Base-by-base conservation (phyloP, 2,797 vertebrate species). In the Falco biarmicus region DNA sequence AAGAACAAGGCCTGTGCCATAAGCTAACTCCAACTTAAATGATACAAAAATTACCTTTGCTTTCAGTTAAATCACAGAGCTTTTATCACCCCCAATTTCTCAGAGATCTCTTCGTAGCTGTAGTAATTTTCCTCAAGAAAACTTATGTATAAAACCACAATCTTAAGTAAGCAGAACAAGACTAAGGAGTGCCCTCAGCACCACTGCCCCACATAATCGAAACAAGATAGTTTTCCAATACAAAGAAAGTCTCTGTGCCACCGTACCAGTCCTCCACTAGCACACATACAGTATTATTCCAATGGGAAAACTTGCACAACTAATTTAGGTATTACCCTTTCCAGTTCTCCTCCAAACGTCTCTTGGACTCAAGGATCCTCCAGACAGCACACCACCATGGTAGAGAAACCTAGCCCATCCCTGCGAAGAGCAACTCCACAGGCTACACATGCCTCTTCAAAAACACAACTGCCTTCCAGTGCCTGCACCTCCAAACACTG, bases 131-230 rank as follows among this genome's bases (percentile, higher is more conserved):
- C n/a, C 76, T 75, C 48, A 54, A 48, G 63, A 73, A 83, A 94
- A 61, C 8, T 8, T 31, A 32, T 26, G 11, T 10, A 45, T 28
- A 48, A 69, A 77, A 18, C 1, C 31, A 53, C 34, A 60, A 22
- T 16, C 8, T 43, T 15, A 57, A 0, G 0, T 17, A 47, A n/a
- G 32, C 22, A 74, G 39, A 60, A 37, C 29, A 70, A 13, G 63
- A 26, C 29, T 13, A 34, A 85, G 41, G 25, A 61, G 31, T 18
- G 22, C 9, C 34, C 57, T 83, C 68, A 47, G 81, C 37, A 31
- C 10, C 59, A 13, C 28, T 73, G 56, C 18, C 74, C 11, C 21
- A 15, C 48, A 31, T 22, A 31, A 29, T 5, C 20, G n/a, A 39
- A 73, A 64, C 17, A 34, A 48, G 15, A 19, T 24, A 21, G 10